Percentiles rank a stretch among this genome's conserved stretches.
These are phyloP conservation scores for Drosophila gaucha DNA, from an alignment of 2,888 invertebrate genomes.

Conservation along the genomic window DNA sequence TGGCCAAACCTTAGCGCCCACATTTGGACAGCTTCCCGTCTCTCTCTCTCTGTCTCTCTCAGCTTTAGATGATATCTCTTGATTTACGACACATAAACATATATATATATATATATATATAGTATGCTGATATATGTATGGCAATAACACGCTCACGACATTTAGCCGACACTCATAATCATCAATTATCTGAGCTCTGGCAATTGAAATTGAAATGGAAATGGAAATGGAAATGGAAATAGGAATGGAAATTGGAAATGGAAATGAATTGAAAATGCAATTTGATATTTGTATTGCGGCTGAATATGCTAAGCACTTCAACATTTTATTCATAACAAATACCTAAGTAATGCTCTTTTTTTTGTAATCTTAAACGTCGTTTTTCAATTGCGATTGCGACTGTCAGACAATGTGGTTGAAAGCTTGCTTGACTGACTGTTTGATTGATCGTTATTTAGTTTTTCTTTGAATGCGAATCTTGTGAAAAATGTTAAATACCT, in stretches of 20 bases:
- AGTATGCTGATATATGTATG: constrained; percentile 25
- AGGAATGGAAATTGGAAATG: constrained; percentile 18
- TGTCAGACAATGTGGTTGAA: constrained; percentile 28
- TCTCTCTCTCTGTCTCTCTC: neutral
- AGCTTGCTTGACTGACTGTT: neutral
- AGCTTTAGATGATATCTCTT: constrained; percentile 47
- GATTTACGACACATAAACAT: constrained; percentile 48
- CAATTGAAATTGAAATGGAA: constrained; percentile 50
- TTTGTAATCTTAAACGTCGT: constrained; percentile 23
- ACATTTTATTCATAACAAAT: constrained; percentile 19
- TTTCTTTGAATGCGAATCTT: neutral
- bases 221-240: constrained; percentile 30
- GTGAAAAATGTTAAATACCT: constrained; percentile 9
- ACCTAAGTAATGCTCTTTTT: constrained; percentile 6
- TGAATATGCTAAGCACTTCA: constrained; percentile 20
- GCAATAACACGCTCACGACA: constrained; percentile 60
- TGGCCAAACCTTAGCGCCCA: constrained; percentile 67
- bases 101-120: constrained; percentile 4
- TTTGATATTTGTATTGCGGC: constrained; percentile 9
- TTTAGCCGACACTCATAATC: constrained; percentile 69
- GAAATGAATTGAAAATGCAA: constrained; percentile 36
- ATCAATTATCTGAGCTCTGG: constrained; percentile 70
- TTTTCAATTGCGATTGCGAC: constrained; percentile 36
- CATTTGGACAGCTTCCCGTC: constrained; percentile 42
- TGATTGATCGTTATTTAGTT: constrained; percentile 5